A percentile compares a stretch with the other conserved stretches of the same genome.
Conservation (phyloP, 2,113 vertebrate species). For the Hipposideros armiger region DNA sequence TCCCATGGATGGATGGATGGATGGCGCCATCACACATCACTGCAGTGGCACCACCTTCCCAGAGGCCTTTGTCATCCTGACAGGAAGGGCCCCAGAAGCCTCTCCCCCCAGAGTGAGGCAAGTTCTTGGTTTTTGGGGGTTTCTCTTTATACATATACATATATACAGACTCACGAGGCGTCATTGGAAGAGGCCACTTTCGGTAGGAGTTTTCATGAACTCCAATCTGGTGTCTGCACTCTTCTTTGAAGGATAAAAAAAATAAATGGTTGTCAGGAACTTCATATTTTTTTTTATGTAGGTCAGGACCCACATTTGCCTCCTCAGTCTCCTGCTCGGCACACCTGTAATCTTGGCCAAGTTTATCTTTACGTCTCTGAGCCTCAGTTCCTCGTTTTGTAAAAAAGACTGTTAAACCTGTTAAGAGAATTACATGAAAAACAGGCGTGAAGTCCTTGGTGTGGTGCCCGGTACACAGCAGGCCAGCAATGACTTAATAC, state of each 20-base stretch:
- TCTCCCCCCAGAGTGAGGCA: not conserved
- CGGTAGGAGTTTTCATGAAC: not conserved
- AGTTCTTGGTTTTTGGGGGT: too few species aligned
- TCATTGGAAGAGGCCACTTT: not conserved
- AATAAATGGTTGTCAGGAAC: not conserved
- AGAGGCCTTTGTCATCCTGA: not conserved
- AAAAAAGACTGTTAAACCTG: not conserved
- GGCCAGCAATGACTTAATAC: not conserved
- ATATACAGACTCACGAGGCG: not conserved
- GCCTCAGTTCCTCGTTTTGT: not conserved
- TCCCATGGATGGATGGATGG: not conserved
- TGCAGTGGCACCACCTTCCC: not conserved
- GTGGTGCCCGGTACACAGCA: fast-evolving
- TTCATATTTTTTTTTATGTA: not conserved
- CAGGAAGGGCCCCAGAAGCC: not conserved
- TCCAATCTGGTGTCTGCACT: not conserved
- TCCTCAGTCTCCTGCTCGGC: not conserved
- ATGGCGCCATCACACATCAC: not conserved
- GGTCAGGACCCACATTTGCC: not conserved
- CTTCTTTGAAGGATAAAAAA: not conserved
- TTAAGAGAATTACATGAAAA: not conserved
- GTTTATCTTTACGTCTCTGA: not conserved
- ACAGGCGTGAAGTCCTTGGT: fast-evolving
- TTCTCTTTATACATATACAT: not conserved
- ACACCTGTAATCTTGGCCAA: not conserved